These are phyloP conservation scores for Trachelus troglodyta DNA, from an alignment of 2,888 invertebrate genomes.

Conservation along the genomic window DNA sequence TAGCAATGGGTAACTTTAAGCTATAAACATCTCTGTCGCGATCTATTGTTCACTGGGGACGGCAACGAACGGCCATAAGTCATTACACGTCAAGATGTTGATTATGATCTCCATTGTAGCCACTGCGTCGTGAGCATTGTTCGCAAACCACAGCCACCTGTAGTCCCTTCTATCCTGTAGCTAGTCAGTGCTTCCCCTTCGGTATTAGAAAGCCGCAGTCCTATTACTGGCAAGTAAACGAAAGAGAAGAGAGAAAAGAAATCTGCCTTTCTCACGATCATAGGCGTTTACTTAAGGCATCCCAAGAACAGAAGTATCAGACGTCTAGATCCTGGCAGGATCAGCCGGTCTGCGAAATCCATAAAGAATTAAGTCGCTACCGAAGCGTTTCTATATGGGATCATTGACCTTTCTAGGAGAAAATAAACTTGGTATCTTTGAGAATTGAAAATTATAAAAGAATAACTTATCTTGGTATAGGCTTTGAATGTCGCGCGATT, in stretches of 20 bases:
- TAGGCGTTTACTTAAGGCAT: constrained; percentile 3
- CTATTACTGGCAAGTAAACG: constrained; percentile 1
- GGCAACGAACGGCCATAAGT: constrained; percentile 46
- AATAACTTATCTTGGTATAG: background rate
- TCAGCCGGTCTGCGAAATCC: background rate
- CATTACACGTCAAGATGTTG: constrained; percentile 59
- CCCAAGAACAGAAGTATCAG: constrained; percentile 2
- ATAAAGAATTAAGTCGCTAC: background rate
- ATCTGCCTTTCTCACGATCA: background rate
- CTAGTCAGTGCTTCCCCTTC: constrained; percentile 1
- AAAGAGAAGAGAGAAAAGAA: background rate
- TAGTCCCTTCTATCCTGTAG: constrained; percentile 23
- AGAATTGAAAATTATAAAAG: background rate
- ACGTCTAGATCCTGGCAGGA: background rate
- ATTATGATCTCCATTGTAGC: constrained; percentile 62
- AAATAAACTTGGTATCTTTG: background rate
- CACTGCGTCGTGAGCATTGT: constrained; percentile 56
- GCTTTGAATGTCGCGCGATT: background rate
- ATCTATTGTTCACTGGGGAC: constrained; percentile 50
- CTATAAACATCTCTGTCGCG: constrained; percentile 51
- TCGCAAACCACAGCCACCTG: constrained; percentile 50
- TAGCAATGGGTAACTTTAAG: constrained; percentile 35
- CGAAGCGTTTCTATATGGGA: background rate
- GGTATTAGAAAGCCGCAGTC: constrained; percentile 12
- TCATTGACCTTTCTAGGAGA: background rate